A percentile compares a stretch with the other conserved stretches of the same genome.
Conservation (phyloP, 2,797 vertebrate genomes). For the Falco naumanni region DNA sequence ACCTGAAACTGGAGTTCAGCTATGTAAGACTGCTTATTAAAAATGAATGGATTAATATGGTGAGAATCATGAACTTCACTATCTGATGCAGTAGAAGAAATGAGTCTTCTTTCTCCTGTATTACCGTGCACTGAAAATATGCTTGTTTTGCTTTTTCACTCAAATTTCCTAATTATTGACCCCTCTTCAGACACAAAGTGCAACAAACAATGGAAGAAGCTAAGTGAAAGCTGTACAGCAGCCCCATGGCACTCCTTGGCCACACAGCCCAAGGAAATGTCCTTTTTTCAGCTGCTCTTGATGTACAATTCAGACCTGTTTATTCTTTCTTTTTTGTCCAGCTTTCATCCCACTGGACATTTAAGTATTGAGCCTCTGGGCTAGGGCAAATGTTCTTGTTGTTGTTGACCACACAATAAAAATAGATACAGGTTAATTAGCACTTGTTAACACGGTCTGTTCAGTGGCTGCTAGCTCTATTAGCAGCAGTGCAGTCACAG, state of each 20-base stretch:
- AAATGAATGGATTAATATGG: background rate
- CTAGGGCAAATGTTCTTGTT: background rate
- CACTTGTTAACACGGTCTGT: rapidly evolving
- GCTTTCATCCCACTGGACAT: background rate
- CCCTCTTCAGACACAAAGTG: background rate
- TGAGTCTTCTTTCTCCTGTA: background rate
- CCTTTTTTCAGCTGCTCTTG: background rate
- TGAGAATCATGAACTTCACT: background rate
- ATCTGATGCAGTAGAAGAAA: background rate
- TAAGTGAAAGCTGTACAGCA: background rate
- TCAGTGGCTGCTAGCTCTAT: rapidly evolving
- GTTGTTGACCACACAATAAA: background rate
- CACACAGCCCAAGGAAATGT: rapidly evolving
- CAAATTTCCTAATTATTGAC: background rate
- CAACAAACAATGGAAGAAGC: background rate
- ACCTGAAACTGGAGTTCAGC: background rate
- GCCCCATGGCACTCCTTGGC: background rate
- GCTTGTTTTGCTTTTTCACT: background rate
- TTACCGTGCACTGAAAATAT: background rate
- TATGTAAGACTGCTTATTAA: background rate
- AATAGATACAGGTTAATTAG: background rate
- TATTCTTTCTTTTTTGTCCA: background rate
- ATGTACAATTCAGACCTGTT: background rate
- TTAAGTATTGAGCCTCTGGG: background rate
- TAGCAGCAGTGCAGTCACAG: background rate